Base-by-base conservation (phyloP, 1,140 invertebrate genomes). In the Leguminivora glycinivorella region DNA sequence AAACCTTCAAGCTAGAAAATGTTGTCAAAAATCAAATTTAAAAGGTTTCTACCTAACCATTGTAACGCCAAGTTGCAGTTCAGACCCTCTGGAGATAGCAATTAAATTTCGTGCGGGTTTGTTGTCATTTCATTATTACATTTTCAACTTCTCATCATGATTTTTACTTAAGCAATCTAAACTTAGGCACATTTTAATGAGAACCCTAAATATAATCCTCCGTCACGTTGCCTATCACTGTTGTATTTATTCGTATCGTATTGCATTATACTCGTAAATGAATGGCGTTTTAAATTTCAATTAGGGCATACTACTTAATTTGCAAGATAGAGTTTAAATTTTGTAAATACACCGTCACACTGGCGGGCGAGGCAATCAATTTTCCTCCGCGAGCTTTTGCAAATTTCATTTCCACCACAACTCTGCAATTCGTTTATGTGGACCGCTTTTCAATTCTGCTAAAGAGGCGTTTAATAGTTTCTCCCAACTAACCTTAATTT, bases 391-490 rank as follows among this genome's bases (percentile, higher is more conserved):
- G 26, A 31, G 58, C 58, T 63, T 60, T 63, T 63, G 58, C 58
- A 34, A 63, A 63, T 63, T 63, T 63, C 25, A 63, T 63, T 63
- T 63, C 25, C 26, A 63, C 58, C 58, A 63, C 58, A 63, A 63
- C 58, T 63, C 58, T 63, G 58, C 29, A 63, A 63, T 63, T 63
- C 58, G 25, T 63, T 63, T 63, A 63, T 63, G 14, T 17, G 58
- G 26, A 29, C 26, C 26, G 58, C 58, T 63, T 63, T 63, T 63
- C 58, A 63, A 63, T 63, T 63, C 26, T 14, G 29, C 26, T 63
- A 63, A 63, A 34, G 58, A 63, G 58, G 25, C n/a, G 58, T 63
- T 63, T 63, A 63, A 63, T 63, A 63, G 58, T 63, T 34, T 63
- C n/a, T 29, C 25, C 58, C 4, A 31, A 31, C 58, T 29, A 34